A percentile compares a stretch with the other conserved stretches of the same genome.
These are phyloP conservation scores for Stegodyphus dumicola DNA, from an alignment of 1,140 invertebrate species.

Conservation along the genomic window DNA sequence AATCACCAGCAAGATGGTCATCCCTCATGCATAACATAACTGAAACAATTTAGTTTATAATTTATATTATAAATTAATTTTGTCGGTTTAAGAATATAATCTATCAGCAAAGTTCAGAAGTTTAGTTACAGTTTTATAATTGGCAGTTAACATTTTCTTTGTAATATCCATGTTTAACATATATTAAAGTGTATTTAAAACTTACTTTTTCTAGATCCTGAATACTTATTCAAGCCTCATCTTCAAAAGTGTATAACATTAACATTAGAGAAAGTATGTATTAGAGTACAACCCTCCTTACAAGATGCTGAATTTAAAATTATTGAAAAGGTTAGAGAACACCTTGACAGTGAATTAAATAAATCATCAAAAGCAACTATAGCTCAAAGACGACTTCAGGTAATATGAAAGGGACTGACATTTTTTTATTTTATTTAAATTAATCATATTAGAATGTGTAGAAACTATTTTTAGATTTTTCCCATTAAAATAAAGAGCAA, in stretches of 20 bases:
- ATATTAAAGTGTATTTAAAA: neutral
- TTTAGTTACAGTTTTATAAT: too few relatives aligned
- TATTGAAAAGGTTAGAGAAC: constrained; percentile 14
- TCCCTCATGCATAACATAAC: too few relatives aligned
- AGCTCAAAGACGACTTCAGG: constrained; percentile 38
- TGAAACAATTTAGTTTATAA: too few relatives aligned
- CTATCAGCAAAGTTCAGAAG: too few relatives aligned
- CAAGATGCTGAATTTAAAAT: constrained; percentile 14
- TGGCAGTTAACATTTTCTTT: too few relatives aligned
- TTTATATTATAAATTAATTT: too few relatives aligned
- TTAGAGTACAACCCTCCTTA: constrained; percentile 15
- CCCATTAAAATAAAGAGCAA: too few relatives aligned
- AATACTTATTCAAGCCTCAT: constrained; percentile 3
- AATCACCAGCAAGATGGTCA: too few relatives aligned
- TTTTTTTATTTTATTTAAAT: neutral
- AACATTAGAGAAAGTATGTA: constrained; percentile 22
- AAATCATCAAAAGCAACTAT: constrained; percentile 2
- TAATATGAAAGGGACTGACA: neutral
- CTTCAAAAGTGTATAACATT: constrained; percentile 48
- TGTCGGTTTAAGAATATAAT: too few relatives aligned
- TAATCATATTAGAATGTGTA: neutral
- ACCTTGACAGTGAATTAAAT: neutral
- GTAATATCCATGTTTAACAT: neutral
- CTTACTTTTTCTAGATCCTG: neutral
- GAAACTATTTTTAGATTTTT: neutral